A percentile compares a stretch with the other conserved stretches of the same genome.
These are phyloP conservation scores for Sinonovacula constricta DNA, from an alignment of 1,140 invertebrate species.

Conservation along the genomic window DNA sequence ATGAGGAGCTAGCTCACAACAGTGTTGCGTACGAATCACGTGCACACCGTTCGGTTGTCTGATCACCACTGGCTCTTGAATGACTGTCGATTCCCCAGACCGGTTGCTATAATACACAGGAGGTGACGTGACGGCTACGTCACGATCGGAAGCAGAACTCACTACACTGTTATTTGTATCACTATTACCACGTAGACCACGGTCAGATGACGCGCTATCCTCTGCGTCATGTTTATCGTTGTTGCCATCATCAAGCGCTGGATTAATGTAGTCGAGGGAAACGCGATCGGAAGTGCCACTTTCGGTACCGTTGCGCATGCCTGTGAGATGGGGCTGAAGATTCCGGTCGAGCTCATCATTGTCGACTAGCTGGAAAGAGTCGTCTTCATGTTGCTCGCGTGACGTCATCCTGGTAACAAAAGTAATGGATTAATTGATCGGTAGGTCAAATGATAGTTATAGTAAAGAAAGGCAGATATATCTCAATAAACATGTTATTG, in stretches of 20 bases:
- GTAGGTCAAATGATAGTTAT: too few species aligned
- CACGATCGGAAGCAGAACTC: too few species aligned
- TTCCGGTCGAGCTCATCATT: slow-evolving; percentile 36
- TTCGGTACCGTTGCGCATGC: background rate
- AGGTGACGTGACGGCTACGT: slow-evolving; percentile 1
- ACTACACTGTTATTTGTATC: background rate
- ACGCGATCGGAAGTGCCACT: background rate
- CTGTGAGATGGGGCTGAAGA: slow-evolving; percentile 38
- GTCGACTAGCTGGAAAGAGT: slow-evolving; percentile 20
- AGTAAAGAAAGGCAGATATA: too few species aligned
- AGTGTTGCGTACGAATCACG: slow-evolving; percentile 49
- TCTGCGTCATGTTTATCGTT: background rate
- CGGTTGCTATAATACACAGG: slow-evolving; percentile 50
- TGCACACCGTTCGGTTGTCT: slow-evolving; percentile 31
- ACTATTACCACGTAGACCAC: background rate
- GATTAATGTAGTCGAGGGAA: slow-evolving; percentile 9
- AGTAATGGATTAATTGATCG: too few species aligned
- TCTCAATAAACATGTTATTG: too few species aligned
- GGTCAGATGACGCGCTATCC: background rate
- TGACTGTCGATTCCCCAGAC: slow-evolving; percentile 37
- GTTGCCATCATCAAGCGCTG: background rate
- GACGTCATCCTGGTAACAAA: too few species aligned
- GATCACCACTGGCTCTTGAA: slow-evolving; percentile 47
- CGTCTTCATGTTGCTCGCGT: too few species aligned
- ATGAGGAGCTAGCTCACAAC: slow-evolving; percentile 3